Percentiles rank a stretch among this genome's conserved stretches.
These are phyloP conservation scores for Petroica traversi DNA, from an alignment of 2,113 vertebrate species.

Conservation along the genomic window DNA sequence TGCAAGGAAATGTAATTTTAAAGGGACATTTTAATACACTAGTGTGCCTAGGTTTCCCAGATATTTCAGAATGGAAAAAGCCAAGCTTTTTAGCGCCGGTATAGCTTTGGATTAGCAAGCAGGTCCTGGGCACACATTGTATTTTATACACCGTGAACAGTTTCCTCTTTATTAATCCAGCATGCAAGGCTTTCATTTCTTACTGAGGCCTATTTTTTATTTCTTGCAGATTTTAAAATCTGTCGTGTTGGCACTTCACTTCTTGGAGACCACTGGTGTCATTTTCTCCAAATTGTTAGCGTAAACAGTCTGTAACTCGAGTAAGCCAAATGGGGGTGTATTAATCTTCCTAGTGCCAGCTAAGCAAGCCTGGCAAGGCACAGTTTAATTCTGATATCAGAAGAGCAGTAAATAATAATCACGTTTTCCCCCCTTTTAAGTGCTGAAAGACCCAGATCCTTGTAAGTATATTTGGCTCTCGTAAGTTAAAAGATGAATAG, in stretches of 20 bases:
- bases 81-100: neutral
- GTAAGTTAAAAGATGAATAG: neutral
- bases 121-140: neutral
- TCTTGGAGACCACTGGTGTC: slow-evolving; percentile 63
- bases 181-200: slow-evolving; percentile 37
- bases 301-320: slow-evolving; percentile 65
- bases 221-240: slow-evolving; percentile 55
- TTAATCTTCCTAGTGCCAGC: slow-evolving; percentile 62
- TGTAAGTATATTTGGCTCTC: slow-evolving; percentile 23
- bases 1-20: slow-evolving; percentile 6
- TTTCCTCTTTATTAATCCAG: slow-evolving; percentile 41
- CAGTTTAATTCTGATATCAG: slow-evolving; percentile 40
- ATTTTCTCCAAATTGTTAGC: slow-evolving; percentile 67
- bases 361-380: slow-evolving; percentile 57
- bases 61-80: slow-evolving; percentile 14
- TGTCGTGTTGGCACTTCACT: slow-evolving; percentile 61
- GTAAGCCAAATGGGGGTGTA: slow-evolving; percentile 61
- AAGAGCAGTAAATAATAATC: slow-evolving; percentile 25
- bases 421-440: neutral
- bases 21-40: neutral
- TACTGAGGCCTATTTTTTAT: neutral
- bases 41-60: neutral
- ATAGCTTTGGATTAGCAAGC: slow-evolving; percentile 26
- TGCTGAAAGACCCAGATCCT: neutral
- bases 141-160: slow-evolving; percentile 9